Conservation (phyloP, 1,140 invertebrate species). For the Diachasmimorpha longicaudata region DNA sequence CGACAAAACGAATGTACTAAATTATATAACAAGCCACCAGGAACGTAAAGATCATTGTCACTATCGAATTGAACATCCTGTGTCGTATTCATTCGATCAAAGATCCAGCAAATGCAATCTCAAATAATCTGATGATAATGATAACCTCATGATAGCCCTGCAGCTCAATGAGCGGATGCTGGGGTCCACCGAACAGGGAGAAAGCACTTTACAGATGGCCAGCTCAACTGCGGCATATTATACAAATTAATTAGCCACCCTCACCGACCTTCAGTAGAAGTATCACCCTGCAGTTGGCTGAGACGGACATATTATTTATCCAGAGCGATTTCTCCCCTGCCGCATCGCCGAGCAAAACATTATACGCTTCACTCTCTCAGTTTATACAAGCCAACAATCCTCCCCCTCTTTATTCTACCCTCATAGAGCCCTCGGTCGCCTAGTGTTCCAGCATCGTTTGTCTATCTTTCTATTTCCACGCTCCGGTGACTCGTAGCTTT, state of each 20-base stretch:
- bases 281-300: constrained; percentile 42
- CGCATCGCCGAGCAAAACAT: constrained; percentile 14
- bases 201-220: constrained; percentile 54
- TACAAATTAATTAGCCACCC: constrained; percentile 58
- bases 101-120: too few species aligned
- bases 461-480: constrained; percentile 51
- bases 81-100: too few species aligned
- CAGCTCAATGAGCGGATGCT: too few species aligned
- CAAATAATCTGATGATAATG: too few species aligned
- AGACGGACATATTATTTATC: constrained; percentile 61
- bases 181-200: constrained; percentile 9
- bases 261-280: neutral
- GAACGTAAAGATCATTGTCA: too few species aligned
- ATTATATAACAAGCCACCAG: too few species aligned
- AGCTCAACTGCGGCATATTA: constrained; percentile 62
- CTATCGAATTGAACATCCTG: too few species aligned
- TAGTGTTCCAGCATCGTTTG: constrained; percentile 43
- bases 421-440: constrained; percentile 37
- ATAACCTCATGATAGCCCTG: neutral
- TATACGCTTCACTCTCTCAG: neutral
- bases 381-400: constrained; percentile 7
- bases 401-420: constrained; percentile 33
- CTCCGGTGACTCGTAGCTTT: constrained; percentile 36
- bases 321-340: constrained; percentile 21
- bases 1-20: too few species aligned